These are phyloP conservation scores for Coleophora flavipennella DNA, from an alignment of 2,888 invertebrate species.

Conservation along the genomic window DNA sequence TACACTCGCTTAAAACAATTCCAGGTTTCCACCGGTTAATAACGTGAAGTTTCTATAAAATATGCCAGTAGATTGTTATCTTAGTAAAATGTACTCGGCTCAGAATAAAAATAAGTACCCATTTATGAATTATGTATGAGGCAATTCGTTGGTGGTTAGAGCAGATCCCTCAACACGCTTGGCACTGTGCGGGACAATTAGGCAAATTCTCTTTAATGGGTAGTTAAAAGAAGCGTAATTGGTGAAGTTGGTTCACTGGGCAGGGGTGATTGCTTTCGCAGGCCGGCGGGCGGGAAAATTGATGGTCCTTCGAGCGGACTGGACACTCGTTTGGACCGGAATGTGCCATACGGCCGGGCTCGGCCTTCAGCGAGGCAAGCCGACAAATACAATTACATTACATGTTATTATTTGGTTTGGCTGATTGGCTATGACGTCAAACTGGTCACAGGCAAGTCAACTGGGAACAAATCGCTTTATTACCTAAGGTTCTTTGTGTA, in stretches of 20 bases:
- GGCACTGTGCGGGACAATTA: slow-evolving; percentile 41
- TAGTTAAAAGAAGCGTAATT: slow-evolving; percentile 58
- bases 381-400: neutral
- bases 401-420: neutral
- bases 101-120: slow-evolving; percentile 13
- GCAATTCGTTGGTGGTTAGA: slow-evolving; percentile 21
- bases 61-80: slow-evolving; percentile 8
- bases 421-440: neutral
- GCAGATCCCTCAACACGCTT: slow-evolving; percentile 27
- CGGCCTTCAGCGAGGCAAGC: neutral
- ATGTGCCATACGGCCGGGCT: neutral
- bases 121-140: slow-evolving; percentile 32
- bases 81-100: slow-evolving; percentile 11
- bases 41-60: too few species aligned
- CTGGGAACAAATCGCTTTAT: too few species aligned
- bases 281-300: slow-evolving; percentile 42
- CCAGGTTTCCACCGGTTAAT: too few species aligned
- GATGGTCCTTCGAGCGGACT: slow-evolving; percentile 30
- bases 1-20: too few species aligned
- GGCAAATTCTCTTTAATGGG: slow-evolving; percentile 48
- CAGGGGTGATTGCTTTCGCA: slow-evolving; percentile 50
- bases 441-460: neutral
- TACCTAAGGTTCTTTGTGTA: too few species aligned
- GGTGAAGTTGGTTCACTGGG: slow-evolving; percentile 58
- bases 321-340: slow-evolving; percentile 29